Evolutionary conservation across 1,140 invertebrate species (phyloP).

Genomic region (Microvelia longipes): DNA sequence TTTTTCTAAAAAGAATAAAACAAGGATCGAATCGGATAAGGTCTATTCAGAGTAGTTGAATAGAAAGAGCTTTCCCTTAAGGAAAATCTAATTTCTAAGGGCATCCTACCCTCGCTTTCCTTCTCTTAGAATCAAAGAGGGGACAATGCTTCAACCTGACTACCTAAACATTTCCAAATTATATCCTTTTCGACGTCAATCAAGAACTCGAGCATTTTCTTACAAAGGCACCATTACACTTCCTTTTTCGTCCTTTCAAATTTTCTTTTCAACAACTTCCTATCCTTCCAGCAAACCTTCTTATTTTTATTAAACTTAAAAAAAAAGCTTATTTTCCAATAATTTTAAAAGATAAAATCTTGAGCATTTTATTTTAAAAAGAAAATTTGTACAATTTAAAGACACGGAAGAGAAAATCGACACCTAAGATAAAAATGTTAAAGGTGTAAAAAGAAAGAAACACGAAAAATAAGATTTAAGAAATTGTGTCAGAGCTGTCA

Average conservation of each 20-base stretch:
- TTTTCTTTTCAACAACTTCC: background rate
- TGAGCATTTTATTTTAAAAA: too few species aligned
- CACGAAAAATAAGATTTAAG: background rate
- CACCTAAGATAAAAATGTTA: too few species aligned
- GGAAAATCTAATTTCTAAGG: background rate
- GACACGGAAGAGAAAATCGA: too few species aligned
- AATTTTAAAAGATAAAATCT: too few species aligned
- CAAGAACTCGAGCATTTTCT: background rate
- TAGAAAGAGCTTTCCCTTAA: too few species aligned
- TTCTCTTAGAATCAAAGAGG: background rate
- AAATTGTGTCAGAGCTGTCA: background rate
- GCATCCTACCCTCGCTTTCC: too few species aligned
- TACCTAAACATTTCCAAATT: background rate
- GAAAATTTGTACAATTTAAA: too few species aligned
- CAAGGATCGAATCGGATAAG: too few species aligned
- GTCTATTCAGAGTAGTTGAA: too few species aligned
- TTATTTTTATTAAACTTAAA: background rate
- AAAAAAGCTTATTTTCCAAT: too few species aligned
- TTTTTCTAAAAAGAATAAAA: too few species aligned
- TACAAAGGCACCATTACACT: background rate
- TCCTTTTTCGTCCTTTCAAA: background rate
- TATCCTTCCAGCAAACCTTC: background rate
- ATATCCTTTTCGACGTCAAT: background rate
- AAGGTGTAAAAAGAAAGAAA: background rate
- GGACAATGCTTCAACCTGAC: background rate